phyloP scores from a whole-genome alignment of 2,797 vertebrate species.

The Anableps anableps region DNA sequence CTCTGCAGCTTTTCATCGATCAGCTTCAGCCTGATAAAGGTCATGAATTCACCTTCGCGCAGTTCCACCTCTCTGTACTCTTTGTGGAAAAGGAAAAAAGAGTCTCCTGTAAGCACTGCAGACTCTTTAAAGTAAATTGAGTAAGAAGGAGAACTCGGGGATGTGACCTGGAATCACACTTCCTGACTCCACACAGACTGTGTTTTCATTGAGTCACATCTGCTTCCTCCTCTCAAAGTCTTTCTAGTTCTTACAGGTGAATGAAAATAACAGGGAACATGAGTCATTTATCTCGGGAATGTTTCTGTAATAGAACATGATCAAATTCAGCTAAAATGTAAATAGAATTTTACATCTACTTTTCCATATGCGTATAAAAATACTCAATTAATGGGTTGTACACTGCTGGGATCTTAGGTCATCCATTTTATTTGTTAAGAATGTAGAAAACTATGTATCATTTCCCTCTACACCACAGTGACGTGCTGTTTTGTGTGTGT shows the following conservation, averaged over 20 bases:
- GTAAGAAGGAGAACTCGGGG: slow-evolving; percentile 4
- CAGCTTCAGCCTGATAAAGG: slow-evolving; percentile 22
- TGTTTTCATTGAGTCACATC: slow-evolving; percentile 23
- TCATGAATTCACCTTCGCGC: slow-evolving; percentile 20
- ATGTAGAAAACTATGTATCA: not conserved
- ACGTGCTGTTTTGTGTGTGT: not conserved
- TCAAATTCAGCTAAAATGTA: slow-evolving; percentile 3
- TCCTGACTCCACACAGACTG: slow-evolving; percentile 15
- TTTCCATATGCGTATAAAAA: not conserved
- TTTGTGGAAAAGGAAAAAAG: not conserved
- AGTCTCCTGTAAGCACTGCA: slow-evolving; percentile 14
- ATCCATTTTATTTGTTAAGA: not conserved
- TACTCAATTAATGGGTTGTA: not conserved
- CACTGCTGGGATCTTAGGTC: not conserved
- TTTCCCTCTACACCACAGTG: not conserved
- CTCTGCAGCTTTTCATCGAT: slow-evolving; percentile 17
- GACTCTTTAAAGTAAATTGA: slow-evolving; percentile 23
- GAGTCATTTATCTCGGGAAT: not conserved
- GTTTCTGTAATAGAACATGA: not conserved
- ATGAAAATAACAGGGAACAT: not conserved
- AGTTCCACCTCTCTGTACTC: slow-evolving; percentile 8
- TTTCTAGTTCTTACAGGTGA: slow-evolving; percentile 24
- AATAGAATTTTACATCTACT: not conserved
- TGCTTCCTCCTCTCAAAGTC: slow-evolving; percentile 30
- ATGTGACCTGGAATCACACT: slow-evolving; percentile 38